phyloP scores from a whole-genome alignment of 2,113 vertebrate genomes.

The Anser cygnoides region DNA sequence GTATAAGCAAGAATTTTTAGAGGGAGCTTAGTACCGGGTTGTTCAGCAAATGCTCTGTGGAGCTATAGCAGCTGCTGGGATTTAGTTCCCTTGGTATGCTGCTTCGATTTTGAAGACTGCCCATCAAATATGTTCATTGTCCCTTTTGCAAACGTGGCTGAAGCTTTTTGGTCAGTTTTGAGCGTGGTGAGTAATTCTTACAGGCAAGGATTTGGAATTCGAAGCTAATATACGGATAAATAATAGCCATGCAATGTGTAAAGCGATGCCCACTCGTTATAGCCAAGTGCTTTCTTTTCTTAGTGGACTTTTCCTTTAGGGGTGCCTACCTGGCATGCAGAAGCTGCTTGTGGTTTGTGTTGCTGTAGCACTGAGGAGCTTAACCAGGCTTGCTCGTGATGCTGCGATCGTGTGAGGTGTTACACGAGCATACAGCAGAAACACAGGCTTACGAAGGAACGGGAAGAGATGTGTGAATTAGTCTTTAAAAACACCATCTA shows the following conservation, averaged over 20 bases:
- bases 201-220: not conserved
- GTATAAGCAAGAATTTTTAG: constrained; percentile 62
- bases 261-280: not conserved
- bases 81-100: constrained; percentile 50
- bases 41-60: constrained; percentile 33
- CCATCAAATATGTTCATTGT: constrained; percentile 9
- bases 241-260: not conserved
- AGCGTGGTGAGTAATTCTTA: not conserved
- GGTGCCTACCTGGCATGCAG: not conserved
- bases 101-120: constrained; percentile 10
- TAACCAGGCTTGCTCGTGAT: rapidly evolving
- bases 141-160: constrained; percentile 12
- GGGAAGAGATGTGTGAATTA: not conserved
- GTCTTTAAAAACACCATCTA: not conserved
- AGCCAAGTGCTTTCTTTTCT: not conserved
- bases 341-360: not conserved
- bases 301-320: not conserved
- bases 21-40: constrained; percentile 8
- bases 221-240: not conserved
- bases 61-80: constrained; percentile 64
- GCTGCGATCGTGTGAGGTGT: not conserved
- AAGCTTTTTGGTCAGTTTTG: not conserved
- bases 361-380: not conserved
- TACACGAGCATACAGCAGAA: not conserved
- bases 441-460: not conserved